Evolutionary conservation across 2,797 vertebrate genomes (phyloP), one percentile per base, ranked within the genome.

Genomic region (Antennarius maculatus): DNA sequence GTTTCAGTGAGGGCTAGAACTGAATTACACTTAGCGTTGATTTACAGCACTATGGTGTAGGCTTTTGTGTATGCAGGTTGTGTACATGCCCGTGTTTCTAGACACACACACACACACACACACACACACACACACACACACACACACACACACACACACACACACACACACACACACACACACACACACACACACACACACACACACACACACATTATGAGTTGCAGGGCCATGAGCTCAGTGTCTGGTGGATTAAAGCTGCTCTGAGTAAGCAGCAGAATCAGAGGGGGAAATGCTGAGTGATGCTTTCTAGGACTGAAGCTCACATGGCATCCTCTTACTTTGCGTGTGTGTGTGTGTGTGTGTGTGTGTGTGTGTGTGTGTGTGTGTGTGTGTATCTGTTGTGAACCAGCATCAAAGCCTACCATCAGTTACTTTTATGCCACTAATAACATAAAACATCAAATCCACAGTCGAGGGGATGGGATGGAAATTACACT

Each of bases 401-500:
- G 31, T 34, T 4, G 31, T 34, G 31, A 34, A 34, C 5, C 31
- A 5, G 5, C 31, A 34, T 34, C 31, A 76, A 69, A 84, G 66
- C 58, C 52, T 58, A 47, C 75, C 75, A 82, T 86, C 86, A 86
- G 39, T 86, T 80, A 87, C 71, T 63, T 83, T 84, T 66, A 84
- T 57, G 42, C 41, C 57, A 42, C 61, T 79, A 84, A 81, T 71
- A 73, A 81, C 69, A 63, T 63, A 74, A 76, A 81, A 78, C 60
- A 23, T 23, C 23, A 23, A 23, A 23, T 23, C 23, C 23, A 23
- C 23, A 23, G 23, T 45, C 71, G 74, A 80, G 12, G 6, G 59
- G 46, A 76, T 48, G 31, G 37, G 9, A 61, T 61, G 64, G 65
- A 58, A 80, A 78, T 85, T 74, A 68, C 48, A 76, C 67, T 7